Conservation (phyloP, 2,113 vertebrate species). For the Dolichallabes microphthalmus region DNA sequence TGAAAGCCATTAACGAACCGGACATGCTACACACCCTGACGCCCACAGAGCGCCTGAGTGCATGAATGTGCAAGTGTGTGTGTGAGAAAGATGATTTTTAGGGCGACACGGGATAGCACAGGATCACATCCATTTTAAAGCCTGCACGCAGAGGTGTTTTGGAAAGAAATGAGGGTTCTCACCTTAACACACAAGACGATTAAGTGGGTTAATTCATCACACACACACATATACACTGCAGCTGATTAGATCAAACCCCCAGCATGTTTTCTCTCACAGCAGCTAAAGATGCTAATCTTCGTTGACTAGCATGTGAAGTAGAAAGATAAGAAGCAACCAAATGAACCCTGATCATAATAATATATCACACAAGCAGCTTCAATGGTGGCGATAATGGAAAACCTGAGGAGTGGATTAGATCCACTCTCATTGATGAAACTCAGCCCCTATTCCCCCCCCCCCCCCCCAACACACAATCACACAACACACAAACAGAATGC, state of each 20-base stretch:
- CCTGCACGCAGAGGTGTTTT: neutral
- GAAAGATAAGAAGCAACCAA: slow-evolving; percentile 32
- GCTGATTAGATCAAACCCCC: slow-evolving; percentile 41
- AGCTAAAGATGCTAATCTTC: slow-evolving; percentile 27
- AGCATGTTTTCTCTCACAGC: slow-evolving; percentile 18
- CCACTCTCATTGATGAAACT: neutral
- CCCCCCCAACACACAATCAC: neutral
- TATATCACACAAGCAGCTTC: neutral
- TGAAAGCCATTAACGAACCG: slow-evolving; percentile 40
- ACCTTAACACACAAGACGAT: slow-evolving; percentile 24
- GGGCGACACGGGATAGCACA: neutral
- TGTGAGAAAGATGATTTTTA: neutral
- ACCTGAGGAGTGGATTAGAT: neutral
- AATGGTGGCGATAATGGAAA: neutral
- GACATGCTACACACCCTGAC: slow-evolving; percentile 13
- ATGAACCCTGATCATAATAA: neutral
- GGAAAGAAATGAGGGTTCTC: slow-evolving; percentile 11
- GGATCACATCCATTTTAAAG: slow-evolving; percentile 1
- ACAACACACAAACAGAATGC: neutral
- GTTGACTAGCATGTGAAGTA: neutral
- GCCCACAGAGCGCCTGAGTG: neutral
- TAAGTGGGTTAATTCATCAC: slow-evolving; percentile 32
- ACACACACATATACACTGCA: neutral
- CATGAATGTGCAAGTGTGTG: neutral
- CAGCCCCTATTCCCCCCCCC: neutral